A percentile compares a stretch with the other conserved stretches of the same genome.
phyloP scores from a whole-genome alignment of 2,113 vertebrate genomes.

The Macquaria ambigua region DNA sequence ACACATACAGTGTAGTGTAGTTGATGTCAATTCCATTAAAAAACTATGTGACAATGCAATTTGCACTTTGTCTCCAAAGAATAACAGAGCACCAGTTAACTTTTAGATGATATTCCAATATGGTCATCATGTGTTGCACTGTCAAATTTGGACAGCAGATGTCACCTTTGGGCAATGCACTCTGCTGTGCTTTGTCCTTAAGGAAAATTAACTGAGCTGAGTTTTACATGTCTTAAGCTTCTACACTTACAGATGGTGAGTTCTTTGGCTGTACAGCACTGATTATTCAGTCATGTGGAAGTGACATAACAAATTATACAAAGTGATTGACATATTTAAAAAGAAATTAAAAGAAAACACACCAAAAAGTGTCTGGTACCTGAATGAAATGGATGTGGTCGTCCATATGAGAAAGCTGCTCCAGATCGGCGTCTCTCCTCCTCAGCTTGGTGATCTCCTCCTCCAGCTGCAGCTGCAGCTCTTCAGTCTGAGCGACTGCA shows the following conservation, averaged over 20 bases:
- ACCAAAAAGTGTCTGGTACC: neutral
- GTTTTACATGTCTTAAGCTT: neutral
- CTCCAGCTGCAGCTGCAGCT: slow-evolving; percentile 37
- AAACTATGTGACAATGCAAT: neutral
- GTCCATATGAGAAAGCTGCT: slow-evolving; percentile 17
- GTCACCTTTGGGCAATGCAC: neutral
- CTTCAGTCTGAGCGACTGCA: neutral
- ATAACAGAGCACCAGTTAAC: neutral
- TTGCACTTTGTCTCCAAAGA: neutral
- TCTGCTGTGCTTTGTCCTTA: neutral
- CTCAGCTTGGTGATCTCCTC: slow-evolving; percentile 24
- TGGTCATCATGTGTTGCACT: neutral
- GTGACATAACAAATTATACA: neutral
- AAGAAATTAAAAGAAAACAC: no score
- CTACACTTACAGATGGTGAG: neutral
- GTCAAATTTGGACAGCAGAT: neutral
- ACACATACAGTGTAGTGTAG: neutral
- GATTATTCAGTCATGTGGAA: neutral
- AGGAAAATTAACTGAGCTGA: neutral
- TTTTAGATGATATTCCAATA: neutral
- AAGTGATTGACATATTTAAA: neutral
- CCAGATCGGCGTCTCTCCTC: neutral
- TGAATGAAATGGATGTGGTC: slow-evolving; percentile 55
- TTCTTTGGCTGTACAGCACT: neutral
- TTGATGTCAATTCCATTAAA: neutral